Base-by-base conservation (phyloP, 2,113 vertebrate species). In the Antigone vipio region DNA sequence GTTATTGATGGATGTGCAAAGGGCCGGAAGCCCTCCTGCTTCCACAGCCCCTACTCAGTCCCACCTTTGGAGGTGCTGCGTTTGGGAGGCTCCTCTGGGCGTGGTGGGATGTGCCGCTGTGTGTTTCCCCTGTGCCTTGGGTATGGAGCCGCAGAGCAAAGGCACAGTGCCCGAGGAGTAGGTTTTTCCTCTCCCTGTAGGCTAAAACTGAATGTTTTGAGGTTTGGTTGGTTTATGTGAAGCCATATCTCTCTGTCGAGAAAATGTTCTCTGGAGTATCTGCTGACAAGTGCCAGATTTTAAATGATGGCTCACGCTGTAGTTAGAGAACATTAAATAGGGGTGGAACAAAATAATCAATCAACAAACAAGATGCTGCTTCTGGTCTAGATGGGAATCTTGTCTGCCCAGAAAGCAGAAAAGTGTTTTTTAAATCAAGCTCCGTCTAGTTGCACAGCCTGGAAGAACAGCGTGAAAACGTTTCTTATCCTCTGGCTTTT, bases 91-190 rank as follows among this genome's bases (percentile, higher is more conserved):
- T 49, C 6, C 64, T 40, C 49, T 7, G 77, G 15, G 11, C 14
- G 45, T 23, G 2, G 55, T 38, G 60, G 60, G 22, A 63, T 34
- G 59, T 35, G 55, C 32, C 10, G 4, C 12, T 2, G 49, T 20
- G 22, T 3, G 1, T 35, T 47, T 76, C 19, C 44, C 59, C 56
- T 21, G 47, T 27, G 49, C 49, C 45, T 15, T 42, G 60, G 66
- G 21, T 89, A 11, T 35, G 3, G 20, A 66, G 58, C n/a, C 1
- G 7, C 35, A 47, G 45, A 44, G 59, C 34, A 13, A n/a, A 49
- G 30, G 16, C 24, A 2, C 0, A 1, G 40, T n/a, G 40, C 42
- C 42, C 1, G 2, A 29, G 26, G 71, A 56, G 15, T 9, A 26
- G 45, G 11, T 71, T 52, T n/a, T 21, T 44, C 50, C 21, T 26